Conservation (phyloP, 2,113 vertebrate species). For the Thalassarche chlororhynchos region DNA sequence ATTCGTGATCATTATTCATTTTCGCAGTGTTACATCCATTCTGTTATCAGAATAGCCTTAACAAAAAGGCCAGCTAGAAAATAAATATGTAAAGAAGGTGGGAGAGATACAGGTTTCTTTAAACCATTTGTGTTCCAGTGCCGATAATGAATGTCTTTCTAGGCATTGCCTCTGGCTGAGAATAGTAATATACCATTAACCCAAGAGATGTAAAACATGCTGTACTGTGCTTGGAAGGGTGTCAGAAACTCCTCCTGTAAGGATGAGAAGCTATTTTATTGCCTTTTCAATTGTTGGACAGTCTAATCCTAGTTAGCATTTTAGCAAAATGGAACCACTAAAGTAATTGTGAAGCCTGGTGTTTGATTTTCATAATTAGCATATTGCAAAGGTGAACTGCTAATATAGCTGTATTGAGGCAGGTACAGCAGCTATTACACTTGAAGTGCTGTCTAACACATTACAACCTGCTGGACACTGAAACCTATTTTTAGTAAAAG, state of each 20-base stretch:
- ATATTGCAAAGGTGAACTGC: neutral
- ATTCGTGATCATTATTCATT: neutral
- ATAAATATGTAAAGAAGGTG: neutral
- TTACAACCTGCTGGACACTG: constrained; percentile 42
- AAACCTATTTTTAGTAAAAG: constrained; percentile 54
- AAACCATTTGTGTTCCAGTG: neutral
- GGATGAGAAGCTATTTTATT: neutral
- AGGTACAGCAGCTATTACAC: neutral
- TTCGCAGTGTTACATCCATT: neutral
- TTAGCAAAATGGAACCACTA: neutral
- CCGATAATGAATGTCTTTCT: neutral
- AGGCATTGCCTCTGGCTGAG: constrained; percentile 32
- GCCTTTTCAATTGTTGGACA: neutral
- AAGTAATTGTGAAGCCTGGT: neutral
- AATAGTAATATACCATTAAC: constrained; percentile 20
- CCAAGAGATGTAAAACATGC: constrained; percentile 1
- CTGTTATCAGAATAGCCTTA: neutral
- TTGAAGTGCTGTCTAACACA: neutral
- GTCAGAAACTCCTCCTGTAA: neutral
- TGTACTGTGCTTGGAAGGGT: neutral
- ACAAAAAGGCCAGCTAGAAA: neutral
- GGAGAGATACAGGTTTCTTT: neutral
- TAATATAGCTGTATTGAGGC: neutral
- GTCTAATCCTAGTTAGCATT: neutral
- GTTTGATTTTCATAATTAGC: neutral